These are phyloP conservation scores for Premnoplex brunnescens DNA, from an alignment of 2,797 vertebrate genomes.

Conservation along the genomic window DNA sequence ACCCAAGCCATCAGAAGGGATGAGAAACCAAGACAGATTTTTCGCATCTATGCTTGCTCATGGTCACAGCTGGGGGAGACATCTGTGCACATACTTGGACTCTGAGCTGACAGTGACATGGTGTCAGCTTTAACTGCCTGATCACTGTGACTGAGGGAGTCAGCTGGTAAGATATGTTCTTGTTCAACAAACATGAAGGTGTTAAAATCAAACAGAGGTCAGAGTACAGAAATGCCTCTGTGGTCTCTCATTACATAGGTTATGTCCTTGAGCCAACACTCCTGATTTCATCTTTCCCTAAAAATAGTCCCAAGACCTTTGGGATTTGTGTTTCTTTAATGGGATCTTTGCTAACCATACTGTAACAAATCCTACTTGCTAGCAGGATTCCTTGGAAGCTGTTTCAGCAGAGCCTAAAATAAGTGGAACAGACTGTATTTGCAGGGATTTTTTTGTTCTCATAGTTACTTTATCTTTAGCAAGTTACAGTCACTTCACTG, in stretches of 20 bases:
- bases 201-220: not conserved
- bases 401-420: constrained; percentile 3
- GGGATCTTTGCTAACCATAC: not conserved
- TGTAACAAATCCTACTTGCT: not conserved
- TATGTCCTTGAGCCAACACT: not conserved
- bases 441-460: not conserved
- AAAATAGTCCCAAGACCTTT: not conserved
- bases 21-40: not conserved
- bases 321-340: not conserved
- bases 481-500: not conserved
- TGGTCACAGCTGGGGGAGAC: not conserved
- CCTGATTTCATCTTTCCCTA: not conserved
- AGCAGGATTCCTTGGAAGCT: not conserved
- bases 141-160: not conserved
- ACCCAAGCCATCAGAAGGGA: not conserved
- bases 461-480: not conserved
- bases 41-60: not conserved
- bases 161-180: not conserved
- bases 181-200: not conserved
- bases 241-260: not conserved
- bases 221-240: not conserved
- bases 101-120: not conserved
- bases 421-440: not conserved
- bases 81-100: not conserved
- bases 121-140: not conserved